A percentile compares a stretch with the other conserved stretches of the same genome.
Conservation (phyloP, 1,140 invertebrate genomes). For the Zaprionus nigranus region DNA sequence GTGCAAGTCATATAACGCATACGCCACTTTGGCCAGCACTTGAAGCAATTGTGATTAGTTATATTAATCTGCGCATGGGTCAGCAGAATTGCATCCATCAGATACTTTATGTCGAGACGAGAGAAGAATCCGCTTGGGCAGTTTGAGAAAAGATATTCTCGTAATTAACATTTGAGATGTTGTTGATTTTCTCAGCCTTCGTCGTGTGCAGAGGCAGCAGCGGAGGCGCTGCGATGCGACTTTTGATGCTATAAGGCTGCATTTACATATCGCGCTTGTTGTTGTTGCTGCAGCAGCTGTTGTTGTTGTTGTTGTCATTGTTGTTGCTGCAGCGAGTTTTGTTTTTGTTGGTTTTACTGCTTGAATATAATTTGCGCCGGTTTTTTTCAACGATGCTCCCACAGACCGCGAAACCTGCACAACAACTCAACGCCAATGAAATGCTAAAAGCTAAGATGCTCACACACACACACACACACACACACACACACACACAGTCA, state of each 20-base stretch:
- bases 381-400: constrained; percentile 69
- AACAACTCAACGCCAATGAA: constrained; percentile 74
- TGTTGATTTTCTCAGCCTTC: constrained; percentile 82
- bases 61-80: constrained; percentile 1
- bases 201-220: constrained; percentile 47
- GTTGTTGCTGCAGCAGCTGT: constrained; percentile 3
- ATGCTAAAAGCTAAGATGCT: constrained; percentile 71
- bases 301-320: constrained; percentile 20
- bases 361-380: constrained; percentile 75
- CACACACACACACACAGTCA: constrained; percentile 24
- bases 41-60: constrained; percentile 13
- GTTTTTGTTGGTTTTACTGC: constrained; percentile 10
- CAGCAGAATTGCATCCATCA: constrained; percentile 39
- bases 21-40: constrained; percentile 24
- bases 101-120: constrained; percentile 35
- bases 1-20: constrained; percentile 22
- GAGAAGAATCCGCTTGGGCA: constrained; percentile 37
- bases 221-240: constrained; percentile 23
- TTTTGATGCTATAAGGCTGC: constrained; percentile 48
- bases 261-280: constrained; percentile 44
- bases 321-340: constrained; percentile 17
- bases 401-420: constrained; percentile 78
- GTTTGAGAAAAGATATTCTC: constrained; percentile 52
- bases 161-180: constrained; percentile 79
- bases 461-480: constrained; percentile 43